Evolutionary conservation across 2,113 vertebrate genomes (phyloP).

Genomic region (Dasyurus viverrinus): DNA sequence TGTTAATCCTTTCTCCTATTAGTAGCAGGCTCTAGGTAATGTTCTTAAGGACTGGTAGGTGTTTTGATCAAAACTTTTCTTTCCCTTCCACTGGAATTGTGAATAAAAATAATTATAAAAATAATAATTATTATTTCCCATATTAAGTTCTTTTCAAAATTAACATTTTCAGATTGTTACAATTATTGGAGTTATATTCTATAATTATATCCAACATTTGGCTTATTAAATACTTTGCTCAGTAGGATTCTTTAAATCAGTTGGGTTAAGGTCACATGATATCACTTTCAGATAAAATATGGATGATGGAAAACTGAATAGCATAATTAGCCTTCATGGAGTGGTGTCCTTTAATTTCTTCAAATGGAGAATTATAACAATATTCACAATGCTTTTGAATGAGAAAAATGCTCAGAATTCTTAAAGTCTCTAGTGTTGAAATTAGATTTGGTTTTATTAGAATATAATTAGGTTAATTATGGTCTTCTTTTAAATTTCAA

Average conservation of each 20-base stretch:
- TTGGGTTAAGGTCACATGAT: constrained; percentile 67
- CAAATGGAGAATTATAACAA: constrained; percentile 56
- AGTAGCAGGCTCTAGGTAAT: constrained; percentile 66
- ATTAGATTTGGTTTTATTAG: constrained; percentile 62
- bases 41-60: constrained; percentile 71
- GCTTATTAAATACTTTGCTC: constrained; percentile 75
- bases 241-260: constrained; percentile 75
- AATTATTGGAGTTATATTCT: constrained; percentile 54
- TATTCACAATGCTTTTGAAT: constrained; percentile 65
- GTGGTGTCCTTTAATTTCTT: constrained; percentile 73
- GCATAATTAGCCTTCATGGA: constrained; percentile 48
- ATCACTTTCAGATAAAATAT: constrained; percentile 66
- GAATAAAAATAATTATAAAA: neutral
- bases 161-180: constrained; percentile 59
- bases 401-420: constrained; percentile 57
- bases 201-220: constrained; percentile 71
- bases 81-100: constrained; percentile 16
- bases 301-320: constrained; percentile 64
- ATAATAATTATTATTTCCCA: neutral
- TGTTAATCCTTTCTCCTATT: constrained; percentile 81
- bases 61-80: constrained; percentile 67
- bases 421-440: constrained; percentile 47
- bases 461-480: constrained; percentile 23
- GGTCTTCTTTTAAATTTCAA: constrained; percentile 13
- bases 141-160: constrained; percentile 54